Percentiles rank a stretch among this genome's conserved stretches.
These are phyloP conservation scores for Oreocharis arfaki DNA, from an alignment of 2,113 vertebrate genomes.

Conservation along the genomic window DNA sequence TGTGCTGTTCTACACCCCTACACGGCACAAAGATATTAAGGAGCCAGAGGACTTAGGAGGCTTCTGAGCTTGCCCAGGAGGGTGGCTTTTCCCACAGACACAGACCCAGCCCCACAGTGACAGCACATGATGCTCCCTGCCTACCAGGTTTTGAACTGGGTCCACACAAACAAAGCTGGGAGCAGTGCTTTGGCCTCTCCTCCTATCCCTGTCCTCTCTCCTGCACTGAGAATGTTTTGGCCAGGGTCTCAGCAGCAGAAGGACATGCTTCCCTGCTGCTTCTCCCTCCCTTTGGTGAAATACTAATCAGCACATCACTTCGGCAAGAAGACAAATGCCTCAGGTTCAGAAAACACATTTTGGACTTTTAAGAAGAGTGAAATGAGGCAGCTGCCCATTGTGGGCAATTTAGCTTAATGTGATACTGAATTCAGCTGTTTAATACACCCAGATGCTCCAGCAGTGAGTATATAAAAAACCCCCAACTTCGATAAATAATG, in stretches of 20 bases:
- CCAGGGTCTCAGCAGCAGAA: neutral
- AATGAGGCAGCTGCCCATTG: conserved; percentile 29
- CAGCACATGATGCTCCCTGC: accelerated
- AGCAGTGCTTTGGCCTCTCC: neutral
- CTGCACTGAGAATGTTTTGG: neutral
- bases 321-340: neutral
- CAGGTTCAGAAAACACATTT: neutral
- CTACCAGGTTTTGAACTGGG: neutral
- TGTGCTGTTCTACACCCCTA: neutral
- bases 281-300: neutral
- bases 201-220: neutral
- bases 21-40: neutral
- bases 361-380: neutral
- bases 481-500: conserved; percentile 36
- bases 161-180: neutral
- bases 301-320: neutral
- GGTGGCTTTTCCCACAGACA: neutral
- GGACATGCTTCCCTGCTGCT: accelerated
- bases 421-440: conserved; percentile 27
- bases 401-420: conserved; percentile 30
- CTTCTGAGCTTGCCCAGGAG: neutral
- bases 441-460: conserved; percentile 44
- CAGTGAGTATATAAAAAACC: neutral
- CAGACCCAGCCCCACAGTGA: neutral
- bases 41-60: neutral